Evolutionary conservation across 2,888 invertebrate species (phyloP).

Genomic region (Drosophila paucipuncta): DNA sequence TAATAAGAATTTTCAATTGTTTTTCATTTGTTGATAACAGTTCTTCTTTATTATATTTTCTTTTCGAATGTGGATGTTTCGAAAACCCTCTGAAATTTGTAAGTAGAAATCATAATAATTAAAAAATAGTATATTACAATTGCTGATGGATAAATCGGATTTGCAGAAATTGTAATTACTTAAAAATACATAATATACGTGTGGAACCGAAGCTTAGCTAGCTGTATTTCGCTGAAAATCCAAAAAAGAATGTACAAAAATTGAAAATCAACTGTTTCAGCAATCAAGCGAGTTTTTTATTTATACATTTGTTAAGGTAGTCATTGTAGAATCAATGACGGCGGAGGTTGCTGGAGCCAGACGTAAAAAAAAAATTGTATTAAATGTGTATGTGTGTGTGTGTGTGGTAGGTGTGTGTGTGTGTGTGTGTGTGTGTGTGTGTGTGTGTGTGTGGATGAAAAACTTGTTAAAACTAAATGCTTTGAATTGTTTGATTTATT

Average conservation of each 20-base stretch:
- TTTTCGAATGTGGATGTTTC: not conserved
- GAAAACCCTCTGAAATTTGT: not conserved
- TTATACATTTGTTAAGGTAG: conserved; percentile 32
- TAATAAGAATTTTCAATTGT: not conserved
- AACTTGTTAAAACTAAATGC: conserved; percentile 60
- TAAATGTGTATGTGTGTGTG: conserved; percentile 3
- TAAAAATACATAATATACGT: not conserved
- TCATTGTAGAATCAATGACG: conserved; percentile 30
- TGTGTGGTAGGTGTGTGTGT: not conserved
- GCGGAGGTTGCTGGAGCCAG: conserved; percentile 1
- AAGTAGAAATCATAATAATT: not conserved
- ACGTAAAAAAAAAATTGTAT: conserved; percentile 12
- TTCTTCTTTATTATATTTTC: not conserved
- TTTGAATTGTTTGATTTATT: conserved; percentile 34
- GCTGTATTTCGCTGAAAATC: not conserved
- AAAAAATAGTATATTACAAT: not conserved
- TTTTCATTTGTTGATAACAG: not conserved
- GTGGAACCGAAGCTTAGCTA: too few relatives aligned
- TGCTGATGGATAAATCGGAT: not conserved
- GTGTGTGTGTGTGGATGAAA: conserved; percentile 1
- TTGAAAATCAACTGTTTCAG: conserved; percentile 1
- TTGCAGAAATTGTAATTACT: not conserved
- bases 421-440: not conserved
- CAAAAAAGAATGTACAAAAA: not conserved
- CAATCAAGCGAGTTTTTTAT: conserved; percentile 37